A percentile compares a stretch with the other conserved stretches of the same genome.
phyloP scores from a whole-genome alignment of 2,113 vertebrate species.

The sheep (Ovis aries) region ARS-UI_Ramb_v3.0 NC_056054.1:264964001-264964500 shows the following conservation, averaged over 20 bases:
- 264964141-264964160: neutral
- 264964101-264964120: neutral
- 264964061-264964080: neutral
- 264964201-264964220: neutral
- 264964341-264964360: neutral
- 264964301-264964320: neutral
- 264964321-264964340: neutral
- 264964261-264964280: neutral
- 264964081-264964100: neutral
- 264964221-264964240: neutral
- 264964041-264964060: neutral
- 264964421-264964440: accelerated
- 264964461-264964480: accelerated
- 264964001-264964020: neutral
- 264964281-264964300: accelerated
- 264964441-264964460: neutral
- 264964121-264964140: neutral
- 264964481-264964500: neutral
- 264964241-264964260: accelerated
- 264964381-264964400: accelerated
- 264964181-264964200: neutral
- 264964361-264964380: neutral
- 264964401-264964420: accelerated
- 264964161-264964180: neutral
- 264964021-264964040: neutral